Evolutionary conservation across 2,113 vertebrate genomes (phyloP).

Genomic region (Mola mola): DNA sequence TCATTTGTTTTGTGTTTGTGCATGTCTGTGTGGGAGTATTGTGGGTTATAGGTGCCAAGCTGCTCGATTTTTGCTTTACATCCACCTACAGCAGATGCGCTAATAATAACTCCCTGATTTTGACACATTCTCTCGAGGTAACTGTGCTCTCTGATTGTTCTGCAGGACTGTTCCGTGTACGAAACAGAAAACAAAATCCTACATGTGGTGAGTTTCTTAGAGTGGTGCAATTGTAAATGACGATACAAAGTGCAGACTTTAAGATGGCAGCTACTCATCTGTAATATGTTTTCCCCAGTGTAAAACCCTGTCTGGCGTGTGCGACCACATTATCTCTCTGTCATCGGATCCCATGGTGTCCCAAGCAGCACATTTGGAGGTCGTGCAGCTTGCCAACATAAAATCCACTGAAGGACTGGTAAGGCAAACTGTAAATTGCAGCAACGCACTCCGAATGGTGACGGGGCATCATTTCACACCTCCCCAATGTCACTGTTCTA

Average conservation of each 20-base stretch:
- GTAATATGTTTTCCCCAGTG: slow-evolving; percentile 79
- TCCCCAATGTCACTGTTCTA: too few relatives aligned
- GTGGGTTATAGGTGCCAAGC: slow-evolving; percentile 76
- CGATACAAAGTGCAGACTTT: not conserved
- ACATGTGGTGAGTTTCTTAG: slow-evolving; percentile 74
- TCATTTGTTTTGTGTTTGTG: slow-evolving; percentile 79
- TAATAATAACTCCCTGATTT: slow-evolving; percentile 74
- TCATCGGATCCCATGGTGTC: slow-evolving; percentile 93
- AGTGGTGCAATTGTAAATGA: not conserved
- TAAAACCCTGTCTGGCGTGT: slow-evolving; percentile 93
- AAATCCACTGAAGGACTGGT: slow-evolving; percentile 97
- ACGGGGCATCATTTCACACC: too few relatives aligned
- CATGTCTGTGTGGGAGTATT: slow-evolving; percentile 73
- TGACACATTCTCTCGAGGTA: slow-evolving; percentile 72
- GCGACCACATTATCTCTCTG: slow-evolving; percentile 94
- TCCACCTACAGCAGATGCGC: slow-evolving; percentile 74
- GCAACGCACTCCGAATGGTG: too few relatives aligned
- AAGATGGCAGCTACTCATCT: not conserved
- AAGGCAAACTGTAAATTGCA: too few relatives aligned
- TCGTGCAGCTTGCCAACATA: slow-evolving; percentile 91
- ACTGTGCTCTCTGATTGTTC: slow-evolving; percentile 63
- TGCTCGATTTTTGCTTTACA: slow-evolving; percentile 70
- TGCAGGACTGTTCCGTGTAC: slow-evolving; percentile 78
- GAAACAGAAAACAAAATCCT: slow-evolving; percentile 82
- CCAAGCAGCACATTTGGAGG: slow-evolving; percentile 93